Percentiles rank a stretch among this genome's conserved stretches.
These are phyloP conservation scores for Salticus scenicus DNA, from an alignment of 2,888 invertebrate species.

Conservation along the genomic window DNA sequence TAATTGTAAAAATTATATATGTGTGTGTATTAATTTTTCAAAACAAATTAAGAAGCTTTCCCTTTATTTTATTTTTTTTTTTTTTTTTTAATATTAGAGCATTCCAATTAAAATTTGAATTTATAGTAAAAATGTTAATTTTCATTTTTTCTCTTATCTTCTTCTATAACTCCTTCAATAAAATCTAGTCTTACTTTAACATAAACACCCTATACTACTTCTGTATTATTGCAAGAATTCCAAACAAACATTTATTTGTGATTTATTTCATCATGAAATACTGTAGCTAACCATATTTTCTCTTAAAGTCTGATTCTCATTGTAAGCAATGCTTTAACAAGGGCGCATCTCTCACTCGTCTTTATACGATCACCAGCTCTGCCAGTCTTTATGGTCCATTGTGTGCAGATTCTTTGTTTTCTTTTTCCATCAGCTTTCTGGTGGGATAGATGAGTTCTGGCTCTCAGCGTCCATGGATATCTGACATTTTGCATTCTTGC, in stretches of 20 bases:
- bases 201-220: too few relatives aligned
- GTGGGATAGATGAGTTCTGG: slow-evolving; percentile 2
- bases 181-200: too few relatives aligned
- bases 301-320: slow-evolving; percentile 15
- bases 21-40: too few relatives aligned
- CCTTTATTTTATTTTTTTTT: too few relatives aligned
- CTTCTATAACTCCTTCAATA: too few relatives aligned
- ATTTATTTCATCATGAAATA: slow-evolving; percentile 19
- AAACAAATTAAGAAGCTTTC: too few relatives aligned
- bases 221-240: background rate
- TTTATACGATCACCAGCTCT: slow-evolving; percentile 20
- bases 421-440: slow-evolving; percentile 2
- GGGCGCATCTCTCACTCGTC: background rate
- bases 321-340: background rate
- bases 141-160: too few relatives aligned
- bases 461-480: slow-evolving; percentile 22
- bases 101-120: too few relatives aligned
- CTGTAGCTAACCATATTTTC: slow-evolving; percentile 8
- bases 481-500: slow-evolving; percentile 8
- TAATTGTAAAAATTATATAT: too few relatives aligned
- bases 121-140: too few relatives aligned
- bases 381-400: slow-evolving; percentile 23
- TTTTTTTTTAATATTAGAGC: too few relatives aligned
- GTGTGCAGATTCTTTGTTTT: slow-evolving; percentile 31
- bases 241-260: slow-evolving; percentile 23